A percentile compares a stretch with the other conserved stretches of the same genome.
These are phyloP conservation scores for Ornithoptera priamus DNA, from an alignment of 2,888 invertebrate genomes.

Conservation along the genomic window DNA sequence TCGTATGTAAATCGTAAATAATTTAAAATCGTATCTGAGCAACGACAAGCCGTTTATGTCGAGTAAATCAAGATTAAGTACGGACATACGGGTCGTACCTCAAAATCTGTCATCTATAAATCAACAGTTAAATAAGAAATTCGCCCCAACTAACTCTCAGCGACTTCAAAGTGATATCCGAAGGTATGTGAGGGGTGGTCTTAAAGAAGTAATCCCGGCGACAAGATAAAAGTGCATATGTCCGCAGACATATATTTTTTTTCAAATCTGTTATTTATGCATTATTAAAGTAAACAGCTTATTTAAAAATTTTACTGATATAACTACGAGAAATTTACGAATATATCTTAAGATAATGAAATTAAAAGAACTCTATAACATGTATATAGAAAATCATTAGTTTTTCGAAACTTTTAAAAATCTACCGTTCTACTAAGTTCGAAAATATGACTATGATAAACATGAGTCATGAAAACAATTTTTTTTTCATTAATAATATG, in stretches of 20 bases:
- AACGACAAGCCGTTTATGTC: constrained; percentile 61
- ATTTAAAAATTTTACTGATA: no score
- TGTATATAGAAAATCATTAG: no score
- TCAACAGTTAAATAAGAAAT: constrained; percentile 70
- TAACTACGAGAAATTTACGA: no score
- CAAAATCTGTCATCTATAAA: constrained; percentile 69
- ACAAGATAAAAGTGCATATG: constrained; percentile 28
- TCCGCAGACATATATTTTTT: constrained; percentile 17
- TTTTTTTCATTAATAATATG: no score
- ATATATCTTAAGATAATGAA: no score
- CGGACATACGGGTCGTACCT: constrained; percentile 64
- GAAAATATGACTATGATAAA: no score
- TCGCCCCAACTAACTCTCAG: constrained; percentile 61
- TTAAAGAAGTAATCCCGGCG: constrained; percentile 1
- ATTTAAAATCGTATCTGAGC: constrained; percentile 55
- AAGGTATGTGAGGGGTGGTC: constrained; percentile 36
- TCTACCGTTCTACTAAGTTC: no score
- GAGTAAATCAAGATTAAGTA: constrained; percentile 74
- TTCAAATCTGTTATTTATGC: constrained; percentile 24
- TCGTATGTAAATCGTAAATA: constrained; percentile 63
- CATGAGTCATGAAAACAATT: no score
- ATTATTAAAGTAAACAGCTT: no score
- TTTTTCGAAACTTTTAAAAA: no score
- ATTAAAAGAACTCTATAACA: no score
- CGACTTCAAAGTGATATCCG: constrained; percentile 67